Evolutionary conservation across 2,888 invertebrate species (phyloP), one percentile per base, ranked within the genome.

Genomic region (Acronicta psi): DNA sequence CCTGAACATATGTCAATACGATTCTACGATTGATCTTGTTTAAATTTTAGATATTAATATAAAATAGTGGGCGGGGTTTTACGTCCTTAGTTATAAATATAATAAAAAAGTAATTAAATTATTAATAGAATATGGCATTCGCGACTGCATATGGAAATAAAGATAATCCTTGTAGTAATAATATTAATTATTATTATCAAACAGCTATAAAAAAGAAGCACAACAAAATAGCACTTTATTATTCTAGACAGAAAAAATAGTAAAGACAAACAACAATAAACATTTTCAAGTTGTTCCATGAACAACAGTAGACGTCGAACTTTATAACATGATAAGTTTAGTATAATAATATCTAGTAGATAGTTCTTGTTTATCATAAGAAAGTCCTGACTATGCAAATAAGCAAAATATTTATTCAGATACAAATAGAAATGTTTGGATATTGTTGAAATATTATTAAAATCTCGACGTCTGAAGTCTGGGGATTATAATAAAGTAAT

Each of bases 21-120:
- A 43, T 53, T 51, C 40, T 57, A 44, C 61, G 66, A 69, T 66
- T 69, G 58, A 72, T 73, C 54, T 59, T 55, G 40, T 72, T 64
- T 49, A 16, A 34, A n/a, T 44, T 59, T 42, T 53, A 56, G 40
- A 20, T 63, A 56, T 53, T 64, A 36, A 58, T 64, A 56, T 64
- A 56, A 42, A 50, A 52, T 25, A 18, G 45, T 42, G 38, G 59
- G 50, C 42, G 55, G 23, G 34, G 42, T 47, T 55, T 67, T 40
- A 46, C 23, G 42, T 43, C 38, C 18, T 17, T 36, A 29, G n/a
- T 23, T 59, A 36, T 29, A 29, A 50, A 46, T 50, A 54, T 38
- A 17, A 9, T 55, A 16, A 38, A 59, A 52, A 61, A 38, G 45
- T 36, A 50, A 55, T 67, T 37, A 44, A 47, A 59, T 37, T 14